Evolutionary conservation across 2,888 invertebrate genomes (phyloP), one percentile per base, ranked within the genome.

Genomic region (Griposia aprilina): DNA sequence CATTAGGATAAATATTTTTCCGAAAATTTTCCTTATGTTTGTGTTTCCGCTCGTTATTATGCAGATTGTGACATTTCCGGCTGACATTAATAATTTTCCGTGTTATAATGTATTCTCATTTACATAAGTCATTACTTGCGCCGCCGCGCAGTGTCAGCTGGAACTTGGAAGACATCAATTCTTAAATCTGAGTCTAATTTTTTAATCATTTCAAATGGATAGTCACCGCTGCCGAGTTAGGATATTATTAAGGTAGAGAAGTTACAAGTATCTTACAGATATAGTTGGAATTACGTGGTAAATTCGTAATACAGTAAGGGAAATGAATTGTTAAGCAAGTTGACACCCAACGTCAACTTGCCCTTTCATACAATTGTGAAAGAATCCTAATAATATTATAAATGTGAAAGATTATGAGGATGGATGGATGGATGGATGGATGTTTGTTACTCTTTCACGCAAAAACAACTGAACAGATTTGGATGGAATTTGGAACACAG

Each of bases 31-130:
- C 86, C 63, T 76, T 48, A 26, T 66, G 60, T 66, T 55, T 45
- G 69, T 83, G 87, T 73, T 86, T n/a, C 17, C 30, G 86, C 76
- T 83, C 79, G 69, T 83, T 60, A 55, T 30, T 78, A 78, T 84
- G 79, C 70, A 83, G 84, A 87, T 83, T 62, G 50, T 17, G 59
- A 67, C 84, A 78, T 83, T 83, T 69, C 87, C 60, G 57, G 48
- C 17, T 30, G 60, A 52, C 84, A 70, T 63, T 84, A 66, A 65
- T 66, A 83, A 60, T 83, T 41, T 55, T 68, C 65, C 68, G 63
- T 68, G 48, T 67, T 59, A 20, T 68, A 82, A 82, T 67, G 82
- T 81, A 20, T 63, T 48, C 48, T 55, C 57, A 83, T 81, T 71
- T 67, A 71, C 70, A 67, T 81, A 63, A 72, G 70, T 62, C 52